Base-by-base conservation (phyloP, 2,113 vertebrate genomes). In the Paradoxurus hermaphroditus region DNA sequence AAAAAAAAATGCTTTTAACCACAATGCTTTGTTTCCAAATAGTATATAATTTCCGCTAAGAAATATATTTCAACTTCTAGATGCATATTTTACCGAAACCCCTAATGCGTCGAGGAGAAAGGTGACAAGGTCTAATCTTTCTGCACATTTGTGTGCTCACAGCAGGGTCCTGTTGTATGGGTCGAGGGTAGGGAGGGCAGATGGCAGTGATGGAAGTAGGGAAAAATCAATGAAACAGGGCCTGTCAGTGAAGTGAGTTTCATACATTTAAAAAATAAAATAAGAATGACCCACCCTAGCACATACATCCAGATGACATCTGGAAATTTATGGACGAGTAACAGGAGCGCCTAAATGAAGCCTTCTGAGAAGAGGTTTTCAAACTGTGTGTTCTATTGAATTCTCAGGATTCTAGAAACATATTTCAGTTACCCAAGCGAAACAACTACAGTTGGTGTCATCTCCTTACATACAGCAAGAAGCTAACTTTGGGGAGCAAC, bases 221-320 rank as follows among this genome's bases (percentile, higher is more conserved):
- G 31, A 46, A 94, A 65, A 31, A 36, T 39, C 51, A 85, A 4
- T 73, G 27, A 27, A 81, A 83, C 21, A 92, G 29, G 27, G 12
- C 41, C 34, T 94, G 25, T 86, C 27, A 4, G 27, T 53, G 21
- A 84, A 94, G 46, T 36, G 19, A 86, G 10, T 8, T 67, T n/a
- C n/a, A 53, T 81, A n/a, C 12, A 29, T 59, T 41, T 56, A 87
- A 94, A 93, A 93, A 91, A 36, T 73, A 89, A 97, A 73, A 90
- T 73, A 78, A 31, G 36, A 91, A 94, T 81, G 29, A 27, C 9
- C 67, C 79, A 67, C 77, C 70, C 56, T 44, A 27, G 65, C 53
- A 39, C 46, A 72, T 77, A 78, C 27, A 73, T 79, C 36, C 44
- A 75, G 65, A n/a, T 77, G 49, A 90, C 36, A 75, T 87, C 77